Evolutionary conservation across 2,113 vertebrate genomes (phyloP), one percentile per base, ranked within the genome.

Genomic region (Mohoua ochrocephala): DNA sequence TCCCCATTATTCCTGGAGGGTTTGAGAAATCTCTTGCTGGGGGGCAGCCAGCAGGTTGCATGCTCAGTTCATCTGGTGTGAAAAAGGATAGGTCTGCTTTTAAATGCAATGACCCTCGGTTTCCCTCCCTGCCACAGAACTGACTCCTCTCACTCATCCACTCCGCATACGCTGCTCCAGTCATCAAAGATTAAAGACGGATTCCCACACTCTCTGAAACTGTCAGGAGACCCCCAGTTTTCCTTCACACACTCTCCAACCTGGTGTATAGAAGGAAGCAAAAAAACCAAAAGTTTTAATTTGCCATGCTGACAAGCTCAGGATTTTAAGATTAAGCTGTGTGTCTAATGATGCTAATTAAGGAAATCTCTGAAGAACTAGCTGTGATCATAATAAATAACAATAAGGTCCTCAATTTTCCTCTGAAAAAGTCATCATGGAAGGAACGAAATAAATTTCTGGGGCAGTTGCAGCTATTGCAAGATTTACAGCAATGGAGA

Each of bases 321-420:
- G 90, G 95, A 96, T 95, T 96, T 97, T 89, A 88, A 94, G 95
- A 97, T 97, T 97, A 97, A 97, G 91, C 86, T 93, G 94, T 97
- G 74, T 81, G 71, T 96, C 94, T 96, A 95, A 97, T 94, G 82
- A 93, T 87, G 77, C 63, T 96, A 97, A 95, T 97, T 97, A 97
- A 87, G 80, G 85, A 96, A 95, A 93, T 94, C 94, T 95, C 93
- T 65, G 59, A 97, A 94, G 95, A 94, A 82, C 75, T 91, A 89
- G 45, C 79, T 92, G 74, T 84, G 76, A 93, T 94, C 47, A 85
- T 94, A 92, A 95, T 67, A 95, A 97, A 96, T 91, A 96, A 95
- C 91, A 95, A 95, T 80, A 96, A 94, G 92, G 59, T 87, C 77
- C 73, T 79, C 22, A 79, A 49, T 89, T 94, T 93, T 79, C 65